phyloP scores from a whole-genome alignment of 2,888 invertebrate genomes.

The Chalcosyrphus nemorum region DNA sequence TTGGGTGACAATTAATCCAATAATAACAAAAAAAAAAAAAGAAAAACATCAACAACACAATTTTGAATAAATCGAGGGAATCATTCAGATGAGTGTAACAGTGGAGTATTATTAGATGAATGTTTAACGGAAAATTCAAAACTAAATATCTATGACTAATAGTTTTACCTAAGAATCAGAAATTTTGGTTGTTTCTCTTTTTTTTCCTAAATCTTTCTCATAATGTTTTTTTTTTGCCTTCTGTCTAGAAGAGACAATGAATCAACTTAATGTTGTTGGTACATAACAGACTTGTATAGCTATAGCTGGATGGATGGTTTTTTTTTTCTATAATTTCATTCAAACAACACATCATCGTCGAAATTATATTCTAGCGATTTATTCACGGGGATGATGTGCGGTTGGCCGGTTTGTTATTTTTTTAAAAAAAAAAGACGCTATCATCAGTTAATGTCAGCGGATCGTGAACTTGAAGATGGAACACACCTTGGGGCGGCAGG shows the following conservation, averaged over 20 bases:
- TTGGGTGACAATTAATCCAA: neutral
- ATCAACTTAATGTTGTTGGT: neutral
- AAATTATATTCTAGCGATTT: constrained; percentile 5
- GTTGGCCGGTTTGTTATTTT: neutral
- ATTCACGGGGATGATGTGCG: neutral
- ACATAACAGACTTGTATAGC: neutral
- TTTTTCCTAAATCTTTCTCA: neutral
- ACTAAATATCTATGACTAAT: constrained; percentile 1
- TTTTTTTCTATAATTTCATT: constrained; percentile 2
- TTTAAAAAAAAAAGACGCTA: neutral
- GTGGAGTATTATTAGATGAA: neutral
- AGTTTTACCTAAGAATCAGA: neutral
- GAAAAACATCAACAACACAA: no score
- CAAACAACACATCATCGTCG: constrained; percentile 21
- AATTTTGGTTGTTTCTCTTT: neutral
- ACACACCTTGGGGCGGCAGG: constrained; percentile 11
- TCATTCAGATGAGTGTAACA: neutral
- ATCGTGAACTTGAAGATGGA: constrained; percentile 19
- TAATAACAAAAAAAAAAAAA: neutral
- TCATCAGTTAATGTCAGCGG: constrained; percentile 16
- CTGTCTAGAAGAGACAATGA: neutral
- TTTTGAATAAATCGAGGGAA: neutral
- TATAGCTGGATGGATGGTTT: no score
- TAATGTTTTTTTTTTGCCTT: neutral
- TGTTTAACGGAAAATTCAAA: neutral